A percentile compares a stretch with the other conserved stretches of the same genome.
Evolutionary conservation across 2,888 invertebrate species (phyloP).

Genomic region (Papilio protenor): DNA sequence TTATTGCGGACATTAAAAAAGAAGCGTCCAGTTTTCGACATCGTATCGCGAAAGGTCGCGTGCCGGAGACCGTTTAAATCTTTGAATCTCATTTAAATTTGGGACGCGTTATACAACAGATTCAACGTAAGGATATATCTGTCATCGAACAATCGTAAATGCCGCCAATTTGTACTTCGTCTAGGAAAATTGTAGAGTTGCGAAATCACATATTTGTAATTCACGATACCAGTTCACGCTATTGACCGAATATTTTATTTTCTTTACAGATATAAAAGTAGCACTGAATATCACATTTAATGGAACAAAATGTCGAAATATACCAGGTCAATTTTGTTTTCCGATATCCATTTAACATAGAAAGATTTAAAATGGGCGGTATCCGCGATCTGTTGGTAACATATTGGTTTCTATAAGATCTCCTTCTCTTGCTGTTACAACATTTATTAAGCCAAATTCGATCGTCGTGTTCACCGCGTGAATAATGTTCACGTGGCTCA

Average conservation of each 20-base stretch:
- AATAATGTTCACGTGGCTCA: constrained; percentile 67
- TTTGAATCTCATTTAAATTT: constrained; percentile 36
- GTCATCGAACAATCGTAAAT: background rate
- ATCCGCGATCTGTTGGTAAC: background rate
- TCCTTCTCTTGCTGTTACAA: constrained; percentile 51
- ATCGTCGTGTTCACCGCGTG: constrained; percentile 50
- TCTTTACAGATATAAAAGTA: background rate
- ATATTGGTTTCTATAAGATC: constrained; percentile 13
- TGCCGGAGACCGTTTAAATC: constrained; percentile 34
- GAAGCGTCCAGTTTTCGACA: constrained; percentile 37
- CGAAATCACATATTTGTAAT: background rate
- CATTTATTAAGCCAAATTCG: constrained; percentile 57
- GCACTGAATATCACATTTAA: too few species aligned
- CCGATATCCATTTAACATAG: background rate
- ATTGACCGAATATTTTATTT: background rate
- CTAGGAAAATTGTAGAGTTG: background rate
- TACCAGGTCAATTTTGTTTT: too few species aligned
- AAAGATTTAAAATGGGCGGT: background rate
- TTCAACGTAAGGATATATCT: constrained; percentile 31
- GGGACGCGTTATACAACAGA: constrained; percentile 40
- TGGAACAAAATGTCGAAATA: too few species aligned
- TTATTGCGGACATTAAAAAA: constrained; percentile 32
- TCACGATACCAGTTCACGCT: background rate
- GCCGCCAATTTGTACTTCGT: background rate
- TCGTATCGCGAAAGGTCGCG: constrained; percentile 33